Conservation (phyloP, 1,140 invertebrate species). For the Polypedilum pembai region DNA sequence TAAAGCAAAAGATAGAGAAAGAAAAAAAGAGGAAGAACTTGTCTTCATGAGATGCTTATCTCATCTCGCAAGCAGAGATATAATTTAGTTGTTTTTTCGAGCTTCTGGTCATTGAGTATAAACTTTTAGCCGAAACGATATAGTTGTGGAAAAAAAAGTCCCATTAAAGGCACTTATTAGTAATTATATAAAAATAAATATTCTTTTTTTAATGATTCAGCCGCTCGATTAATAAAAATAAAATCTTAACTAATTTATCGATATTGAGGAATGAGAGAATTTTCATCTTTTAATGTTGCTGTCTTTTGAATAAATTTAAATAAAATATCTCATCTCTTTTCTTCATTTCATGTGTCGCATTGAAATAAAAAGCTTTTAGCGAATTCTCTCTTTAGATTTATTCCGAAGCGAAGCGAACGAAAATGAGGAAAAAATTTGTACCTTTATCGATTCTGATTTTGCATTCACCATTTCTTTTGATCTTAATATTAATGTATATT, state of each 20-base stretch:
- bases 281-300: conserved; percentile 11
- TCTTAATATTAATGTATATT: conserved; percentile 1
- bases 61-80: not conserved
- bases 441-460: conserved; percentile 21
- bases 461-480: conserved; percentile 22
- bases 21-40: not conserved
- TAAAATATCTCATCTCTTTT: not conserved
- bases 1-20: not conserved
- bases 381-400: conserved; percentile 6
- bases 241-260: conserved; percentile 4
- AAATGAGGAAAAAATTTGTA: conserved; percentile 9
- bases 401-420: not conserved
- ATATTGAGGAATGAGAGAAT: not conserved
- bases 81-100: conserved; percentile 13
- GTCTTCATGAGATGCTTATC: conserved; percentile 4
- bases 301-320: conserved; percentile 8
- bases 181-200: not conserved
- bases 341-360: too few species aligned
- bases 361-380: conserved; percentile 2
- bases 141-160: too few species aligned
- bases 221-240: not conserved
- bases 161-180: not conserved
- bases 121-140: not conserved
- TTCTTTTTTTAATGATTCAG: not conserved
- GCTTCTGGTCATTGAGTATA: conserved; percentile 7